These are phyloP conservation scores for Macrobrachium nipponense DNA, from an alignment of 1,140 invertebrate species.

Conservation along the genomic window DNA sequence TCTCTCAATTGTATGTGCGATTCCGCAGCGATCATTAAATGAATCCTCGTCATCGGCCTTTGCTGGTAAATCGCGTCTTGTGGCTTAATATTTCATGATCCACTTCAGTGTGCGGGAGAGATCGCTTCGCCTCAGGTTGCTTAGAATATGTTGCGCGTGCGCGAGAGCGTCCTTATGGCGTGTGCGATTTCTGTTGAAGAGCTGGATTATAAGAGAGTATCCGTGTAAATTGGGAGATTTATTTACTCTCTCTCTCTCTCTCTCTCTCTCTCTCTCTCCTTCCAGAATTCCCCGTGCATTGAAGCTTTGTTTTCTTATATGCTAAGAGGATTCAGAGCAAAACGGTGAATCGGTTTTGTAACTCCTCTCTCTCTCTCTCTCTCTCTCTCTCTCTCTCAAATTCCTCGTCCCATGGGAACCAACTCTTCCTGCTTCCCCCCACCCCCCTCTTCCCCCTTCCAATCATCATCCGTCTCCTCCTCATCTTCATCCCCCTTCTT, in stretches of 20 bases:
- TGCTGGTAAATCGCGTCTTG: too few relatives aligned
- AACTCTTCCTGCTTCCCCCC: background rate
- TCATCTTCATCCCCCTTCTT: background rate
- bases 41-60: too few relatives aligned
- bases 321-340: background rate
- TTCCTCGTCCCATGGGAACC: background rate
- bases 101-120: background rate
- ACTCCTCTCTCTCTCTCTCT: conserved; percentile 4
- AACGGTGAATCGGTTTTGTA: background rate
- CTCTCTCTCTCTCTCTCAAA: conserved; percentile 8
- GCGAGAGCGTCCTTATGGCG: too few relatives aligned
- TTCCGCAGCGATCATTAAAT: too few relatives aligned
- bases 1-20: background rate
- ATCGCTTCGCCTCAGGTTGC: too few relatives aligned
- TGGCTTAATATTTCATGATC: too few relatives aligned
- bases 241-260: too few relatives aligned
- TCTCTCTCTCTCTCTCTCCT: too few relatives aligned
- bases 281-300: too few relatives aligned
- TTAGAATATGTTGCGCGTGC: too few relatives aligned
- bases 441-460: background rate
- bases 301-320: background rate
- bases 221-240: too few relatives aligned
- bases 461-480: background rate
- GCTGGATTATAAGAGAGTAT: too few relatives aligned
- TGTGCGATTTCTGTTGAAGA: background rate